These are phyloP conservation scores for Stomatorhinus ivindoensis DNA, from an alignment of 2,113 vertebrate genomes.

Conservation along the genomic window DNA sequence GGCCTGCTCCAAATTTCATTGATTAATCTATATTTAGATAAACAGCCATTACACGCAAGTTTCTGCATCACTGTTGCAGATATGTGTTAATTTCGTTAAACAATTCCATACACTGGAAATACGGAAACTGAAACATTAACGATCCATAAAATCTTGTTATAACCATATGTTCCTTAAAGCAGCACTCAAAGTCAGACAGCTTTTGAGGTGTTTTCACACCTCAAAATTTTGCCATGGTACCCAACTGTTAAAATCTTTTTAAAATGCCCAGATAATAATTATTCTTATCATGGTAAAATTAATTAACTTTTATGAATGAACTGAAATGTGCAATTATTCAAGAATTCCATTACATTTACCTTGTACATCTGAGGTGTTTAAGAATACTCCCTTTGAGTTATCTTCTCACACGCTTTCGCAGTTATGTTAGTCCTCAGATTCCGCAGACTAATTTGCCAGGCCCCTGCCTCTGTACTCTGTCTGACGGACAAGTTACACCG, in stretches of 20 bases:
- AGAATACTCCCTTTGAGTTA: neutral
- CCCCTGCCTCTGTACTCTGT: neutral
- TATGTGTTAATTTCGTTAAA: neutral
- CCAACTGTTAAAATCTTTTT: neutral
- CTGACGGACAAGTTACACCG: conserved; percentile 14
- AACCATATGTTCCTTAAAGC: neutral
- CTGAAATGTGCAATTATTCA: neutral
- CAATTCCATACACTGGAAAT: neutral
- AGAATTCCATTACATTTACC: neutral
- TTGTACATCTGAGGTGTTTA: neutral
- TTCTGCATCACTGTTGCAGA: conserved; percentile 5
- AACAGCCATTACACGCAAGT: neutral
- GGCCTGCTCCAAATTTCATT: conserved; percentile 23
- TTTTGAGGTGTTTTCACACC: neutral
- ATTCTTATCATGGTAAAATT: neutral
- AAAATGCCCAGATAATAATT: neutral
- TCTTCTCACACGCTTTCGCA: neutral
- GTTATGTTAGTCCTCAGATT: neutral
- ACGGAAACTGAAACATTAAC: neutral
- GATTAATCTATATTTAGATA: conserved; percentile 19
- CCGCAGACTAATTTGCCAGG: neutral
- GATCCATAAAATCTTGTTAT: neutral
- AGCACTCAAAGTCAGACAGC: neutral
- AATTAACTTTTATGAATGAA: neutral
- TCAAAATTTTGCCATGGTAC: neutral